phyloP scores from a whole-genome alignment of 2,888 invertebrate genomes.

The Lepidonotus clava region DNA sequence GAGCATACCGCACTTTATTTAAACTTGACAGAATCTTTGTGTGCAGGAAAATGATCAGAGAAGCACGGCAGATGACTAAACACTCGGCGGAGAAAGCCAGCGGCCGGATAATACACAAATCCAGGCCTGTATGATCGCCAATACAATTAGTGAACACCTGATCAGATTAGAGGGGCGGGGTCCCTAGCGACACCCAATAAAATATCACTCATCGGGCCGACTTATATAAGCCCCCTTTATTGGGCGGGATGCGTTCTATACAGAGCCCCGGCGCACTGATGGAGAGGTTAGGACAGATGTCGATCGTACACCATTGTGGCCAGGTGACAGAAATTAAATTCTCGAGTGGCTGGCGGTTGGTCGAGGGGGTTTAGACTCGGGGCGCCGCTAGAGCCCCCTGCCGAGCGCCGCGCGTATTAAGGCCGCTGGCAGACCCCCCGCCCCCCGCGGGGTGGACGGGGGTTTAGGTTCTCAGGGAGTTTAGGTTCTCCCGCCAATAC shows the following conservation, averaged over 20 bases:
- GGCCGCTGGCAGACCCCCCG: not conserved
- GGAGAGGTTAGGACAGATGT: conserved; percentile 47
- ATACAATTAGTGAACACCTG: conserved; percentile 27
- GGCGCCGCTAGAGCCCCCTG: conserved; percentile 39
- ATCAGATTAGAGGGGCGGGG: conserved; percentile 28
- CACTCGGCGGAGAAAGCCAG: not conserved
- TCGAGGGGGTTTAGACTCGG: conserved; percentile 40
- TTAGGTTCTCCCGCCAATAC: conserved; percentile 21
- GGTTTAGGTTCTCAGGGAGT: conserved; percentile 21
- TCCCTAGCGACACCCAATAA: conserved; percentile 37
- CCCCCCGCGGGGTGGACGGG: conserved; percentile 1
- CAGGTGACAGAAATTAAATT: conserved; percentile 53
- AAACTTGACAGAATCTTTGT: not conserved
- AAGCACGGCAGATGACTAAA: not conserved
- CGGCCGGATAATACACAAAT: not conserved
- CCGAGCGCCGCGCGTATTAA: conserved; percentile 20
- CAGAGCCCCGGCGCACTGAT: not conserved
- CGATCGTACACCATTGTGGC: conserved; percentile 45
- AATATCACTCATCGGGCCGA: not conserved
- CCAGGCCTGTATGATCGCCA: not conserved
- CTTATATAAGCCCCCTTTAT: conserved; percentile 30
- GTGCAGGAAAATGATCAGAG: not conserved
- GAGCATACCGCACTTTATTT: no score
- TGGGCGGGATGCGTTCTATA: not conserved
- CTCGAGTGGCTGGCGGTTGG: conserved; percentile 52